Evolutionary conservation across 2,797 vertebrate genomes (phyloP).

Genomic region (Babyrousa celebensis): DNA sequence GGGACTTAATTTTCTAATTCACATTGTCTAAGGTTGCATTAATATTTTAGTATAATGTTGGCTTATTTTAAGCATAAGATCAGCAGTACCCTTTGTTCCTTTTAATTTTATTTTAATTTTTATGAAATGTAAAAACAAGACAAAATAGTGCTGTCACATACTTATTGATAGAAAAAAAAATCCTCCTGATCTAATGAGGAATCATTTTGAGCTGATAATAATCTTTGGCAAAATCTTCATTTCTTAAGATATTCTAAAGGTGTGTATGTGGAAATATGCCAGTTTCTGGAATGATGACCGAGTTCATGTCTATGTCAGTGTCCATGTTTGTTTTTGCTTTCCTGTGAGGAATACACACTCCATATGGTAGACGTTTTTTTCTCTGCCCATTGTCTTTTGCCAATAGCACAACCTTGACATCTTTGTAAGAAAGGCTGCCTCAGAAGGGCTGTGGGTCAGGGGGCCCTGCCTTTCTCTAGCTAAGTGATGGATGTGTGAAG

Average conservation of each 20-base stretch:
- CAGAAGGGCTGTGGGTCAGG: neutral
- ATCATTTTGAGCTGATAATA: neutral
- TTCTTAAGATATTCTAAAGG: neutral
- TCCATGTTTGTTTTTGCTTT: neutral
- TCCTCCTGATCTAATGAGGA: neutral
- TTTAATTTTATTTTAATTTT: constrained; percentile 59
- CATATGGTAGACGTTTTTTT: neutral
- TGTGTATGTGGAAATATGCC: neutral
- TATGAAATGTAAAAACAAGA: constrained; percentile 23
- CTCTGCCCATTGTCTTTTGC: neutral
- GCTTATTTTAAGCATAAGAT: constrained; percentile 47
- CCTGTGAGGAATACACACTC: neutral
- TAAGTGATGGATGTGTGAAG: neutral
- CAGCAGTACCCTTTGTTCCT: neutral
- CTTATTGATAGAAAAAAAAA: neutral
- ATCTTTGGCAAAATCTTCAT: neutral
- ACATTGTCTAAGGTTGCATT: constrained; percentile 53
- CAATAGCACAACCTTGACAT: neutral
- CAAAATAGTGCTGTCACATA: neutral
- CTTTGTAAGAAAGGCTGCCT: neutral
- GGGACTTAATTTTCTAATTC: constrained; percentile 63
- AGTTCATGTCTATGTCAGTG: neutral
- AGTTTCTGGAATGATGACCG: neutral
- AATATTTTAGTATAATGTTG: constrained; percentile 40
- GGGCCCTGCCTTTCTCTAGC: neutral